Evolutionary conservation across 2,888 invertebrate species (phyloP).

Genomic region (Andrena hattorfiana): DNA sequence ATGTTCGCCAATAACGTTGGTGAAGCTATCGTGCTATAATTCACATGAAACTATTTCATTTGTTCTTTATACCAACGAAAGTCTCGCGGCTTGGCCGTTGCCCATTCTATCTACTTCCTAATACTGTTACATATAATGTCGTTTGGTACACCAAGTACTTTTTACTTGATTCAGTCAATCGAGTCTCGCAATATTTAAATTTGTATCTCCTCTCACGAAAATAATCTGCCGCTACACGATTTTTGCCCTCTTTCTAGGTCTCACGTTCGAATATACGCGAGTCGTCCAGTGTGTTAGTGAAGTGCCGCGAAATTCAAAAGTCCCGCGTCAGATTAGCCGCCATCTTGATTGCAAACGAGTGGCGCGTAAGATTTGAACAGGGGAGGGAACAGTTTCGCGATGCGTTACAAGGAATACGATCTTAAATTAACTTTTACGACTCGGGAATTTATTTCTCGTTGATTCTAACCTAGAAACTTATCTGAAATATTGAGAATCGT

Average conservation of each 20-base stretch:
- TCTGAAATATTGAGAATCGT: not conserved
- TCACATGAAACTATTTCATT: conserved; percentile 2
- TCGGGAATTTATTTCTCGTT: too few species aligned
- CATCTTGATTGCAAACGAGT: not conserved
- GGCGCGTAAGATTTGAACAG: not conserved
- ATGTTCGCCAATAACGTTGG: not conserved
- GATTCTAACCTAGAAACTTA: not conserved
- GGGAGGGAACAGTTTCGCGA: not conserved
- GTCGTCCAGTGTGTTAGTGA: not conserved
- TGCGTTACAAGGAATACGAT: not conserved
- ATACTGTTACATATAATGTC: conserved; percentile 10
- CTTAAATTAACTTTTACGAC: not conserved
- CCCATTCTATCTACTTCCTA: not conserved
- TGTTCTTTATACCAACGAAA: not conserved
- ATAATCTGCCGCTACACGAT: not conserved
- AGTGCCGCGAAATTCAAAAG: not conserved
- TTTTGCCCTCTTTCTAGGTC: not conserved
- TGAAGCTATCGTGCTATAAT: not conserved
- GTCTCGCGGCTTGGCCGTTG: conserved; percentile 1
- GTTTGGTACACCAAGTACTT: not conserved
- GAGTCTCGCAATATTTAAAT: conserved; percentile 9
- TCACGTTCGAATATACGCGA: not conserved
- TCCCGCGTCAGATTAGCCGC: not conserved
- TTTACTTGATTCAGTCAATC: conserved; percentile 1
- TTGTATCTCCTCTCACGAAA: conserved; percentile 1